Conservation (phyloP, 1,140 invertebrate species). For the Delia radicum region DNA sequence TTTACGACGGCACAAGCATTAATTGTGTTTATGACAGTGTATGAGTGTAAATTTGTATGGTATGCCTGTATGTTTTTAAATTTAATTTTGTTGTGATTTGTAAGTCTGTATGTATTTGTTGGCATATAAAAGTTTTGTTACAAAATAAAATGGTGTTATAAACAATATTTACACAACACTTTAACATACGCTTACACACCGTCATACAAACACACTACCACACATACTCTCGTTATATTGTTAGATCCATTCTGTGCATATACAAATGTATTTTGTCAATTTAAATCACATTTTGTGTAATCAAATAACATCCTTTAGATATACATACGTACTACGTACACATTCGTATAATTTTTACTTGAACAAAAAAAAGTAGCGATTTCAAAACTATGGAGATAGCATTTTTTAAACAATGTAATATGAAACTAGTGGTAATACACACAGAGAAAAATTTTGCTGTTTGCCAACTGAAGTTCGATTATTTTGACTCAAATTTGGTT, state of each 20-base stretch:
- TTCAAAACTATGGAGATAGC: too few species aligned
- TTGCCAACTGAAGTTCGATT: too few species aligned
- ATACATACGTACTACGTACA: too few species aligned
- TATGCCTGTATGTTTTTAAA: background rate
- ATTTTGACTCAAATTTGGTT: too few species aligned
- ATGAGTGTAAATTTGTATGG: background rate
- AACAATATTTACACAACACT: slow-evolving; percentile 30
- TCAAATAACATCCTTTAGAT: slow-evolving; percentile 1
- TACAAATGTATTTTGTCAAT: background rate
- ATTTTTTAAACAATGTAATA: too few species aligned
- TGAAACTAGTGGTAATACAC: too few species aligned
- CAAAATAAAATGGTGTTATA: slow-evolving; percentile 30
- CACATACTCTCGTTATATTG: background rate
- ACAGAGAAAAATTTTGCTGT: too few species aligned
- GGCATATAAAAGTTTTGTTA: slow-evolving; percentile 22
- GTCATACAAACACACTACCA: background rate
- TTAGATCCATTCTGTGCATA: background rate
- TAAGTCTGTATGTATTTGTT: background rate
- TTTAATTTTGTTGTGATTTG: slow-evolving; percentile 11
- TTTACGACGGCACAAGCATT: background rate
- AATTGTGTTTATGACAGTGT: slow-evolving; percentile 1
- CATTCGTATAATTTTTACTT: background rate
- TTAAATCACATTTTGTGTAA: slow-evolving; percentile 5
- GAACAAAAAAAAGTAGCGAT: background rate
- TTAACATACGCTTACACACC: background rate